phyloP scores from a whole-genome alignment of 2,113 vertebrate genomes.

The Clinocottus analis region DNA sequence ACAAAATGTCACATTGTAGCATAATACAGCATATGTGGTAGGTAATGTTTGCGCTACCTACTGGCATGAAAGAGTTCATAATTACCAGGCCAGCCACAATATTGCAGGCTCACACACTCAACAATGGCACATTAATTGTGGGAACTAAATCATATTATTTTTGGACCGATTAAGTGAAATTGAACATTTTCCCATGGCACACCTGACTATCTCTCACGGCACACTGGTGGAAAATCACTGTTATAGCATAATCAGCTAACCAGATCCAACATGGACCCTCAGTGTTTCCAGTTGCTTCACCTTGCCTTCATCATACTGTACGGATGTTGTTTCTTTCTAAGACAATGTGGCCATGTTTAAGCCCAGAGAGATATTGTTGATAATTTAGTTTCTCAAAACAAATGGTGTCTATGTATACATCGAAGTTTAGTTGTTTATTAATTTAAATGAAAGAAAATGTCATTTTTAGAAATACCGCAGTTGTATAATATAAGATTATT shows the following conservation, averaged over 20 bases:
- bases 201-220: no score
- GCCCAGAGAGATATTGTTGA: background rate
- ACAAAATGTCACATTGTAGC: no score
- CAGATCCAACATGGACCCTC: background rate
- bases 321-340: background rate
- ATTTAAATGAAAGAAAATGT: background rate
- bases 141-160: no score
- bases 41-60: no score
- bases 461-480: background rate
- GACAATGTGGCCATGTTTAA: background rate
- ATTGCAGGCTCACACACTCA: no score
- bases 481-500: background rate
- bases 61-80: no score
- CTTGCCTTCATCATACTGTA: background rate
- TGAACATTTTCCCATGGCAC: no score
- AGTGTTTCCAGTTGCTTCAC: background rate
- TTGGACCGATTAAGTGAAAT: no score
- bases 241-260: background rate
- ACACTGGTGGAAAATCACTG: no score
- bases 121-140: no score
- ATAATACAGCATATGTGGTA: no score
- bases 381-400: background rate
- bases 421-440: background rate
- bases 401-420: background rate
- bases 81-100: no score